Evolutionary conservation across 1,140 invertebrate genomes (phyloP).

Genomic region (Trichonephila clavata): DNA sequence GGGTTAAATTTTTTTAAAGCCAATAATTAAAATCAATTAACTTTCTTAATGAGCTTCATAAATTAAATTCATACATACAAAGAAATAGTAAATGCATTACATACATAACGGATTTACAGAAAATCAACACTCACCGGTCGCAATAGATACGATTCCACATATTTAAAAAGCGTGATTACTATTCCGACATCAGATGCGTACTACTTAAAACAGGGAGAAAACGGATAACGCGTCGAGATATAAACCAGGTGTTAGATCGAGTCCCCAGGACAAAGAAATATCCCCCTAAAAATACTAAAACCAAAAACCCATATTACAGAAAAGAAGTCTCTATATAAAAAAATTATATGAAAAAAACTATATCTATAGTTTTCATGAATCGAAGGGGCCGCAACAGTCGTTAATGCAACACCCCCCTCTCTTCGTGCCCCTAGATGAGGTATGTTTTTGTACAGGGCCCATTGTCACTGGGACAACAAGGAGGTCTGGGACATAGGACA

Average conservation of each 20-base stretch:
- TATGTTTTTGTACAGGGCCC: slow-evolving; percentile 39
- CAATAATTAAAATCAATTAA: neutral
- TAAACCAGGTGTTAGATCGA: slow-evolving; percentile 35
- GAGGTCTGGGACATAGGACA: slow-evolving; percentile 56
- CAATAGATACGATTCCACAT: neutral
- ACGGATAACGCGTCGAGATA: neutral
- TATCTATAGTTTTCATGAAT: slow-evolving; percentile 54
- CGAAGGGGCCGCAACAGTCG: neutral
- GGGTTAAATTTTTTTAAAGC: neutral
- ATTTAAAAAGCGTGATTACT: slow-evolving; percentile 7
- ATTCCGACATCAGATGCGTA: neutral
- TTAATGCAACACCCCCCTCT: neutral
- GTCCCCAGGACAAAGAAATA: neutral
- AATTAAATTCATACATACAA: neutral
- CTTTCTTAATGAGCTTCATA: neutral
- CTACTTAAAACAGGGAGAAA: neutral
- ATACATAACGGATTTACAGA: neutral
- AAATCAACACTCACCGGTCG: neutral
- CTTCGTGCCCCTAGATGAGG: slow-evolving; percentile 17
- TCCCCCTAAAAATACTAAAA: slow-evolving; percentile 10
- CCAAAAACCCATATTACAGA: slow-evolving; percentile 34
- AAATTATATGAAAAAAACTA: neutral
- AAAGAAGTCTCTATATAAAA: neutral
- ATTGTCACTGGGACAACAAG: slow-evolving; percentile 42
- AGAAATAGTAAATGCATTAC: neutral